These are phyloP conservation scores for Naja naja DNA, from an alignment of 2,113 vertebrate species.

Conservation along the genomic window DNA sequence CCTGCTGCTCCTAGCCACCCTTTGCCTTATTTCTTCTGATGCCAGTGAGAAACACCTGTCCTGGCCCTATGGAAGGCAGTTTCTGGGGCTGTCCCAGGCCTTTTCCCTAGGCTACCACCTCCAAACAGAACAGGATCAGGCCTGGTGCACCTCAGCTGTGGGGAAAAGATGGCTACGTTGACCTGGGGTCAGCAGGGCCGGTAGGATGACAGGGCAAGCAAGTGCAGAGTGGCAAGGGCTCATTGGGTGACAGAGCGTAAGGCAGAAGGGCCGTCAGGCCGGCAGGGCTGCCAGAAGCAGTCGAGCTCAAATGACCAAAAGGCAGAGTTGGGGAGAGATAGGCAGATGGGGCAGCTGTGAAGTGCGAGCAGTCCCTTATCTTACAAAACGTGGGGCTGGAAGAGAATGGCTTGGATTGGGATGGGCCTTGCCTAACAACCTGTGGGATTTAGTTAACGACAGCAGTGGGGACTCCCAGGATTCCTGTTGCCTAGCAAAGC, in stretches of 20 bases:
- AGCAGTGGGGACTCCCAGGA: neutral
- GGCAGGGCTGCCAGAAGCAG: neutral
- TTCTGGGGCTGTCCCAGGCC: neutral
- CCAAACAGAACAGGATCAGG: neutral
- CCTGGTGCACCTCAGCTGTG: neutral
- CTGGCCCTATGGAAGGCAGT: neutral
- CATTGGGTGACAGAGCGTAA: neutral
- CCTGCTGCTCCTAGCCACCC: neutral
- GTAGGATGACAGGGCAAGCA: neutral
- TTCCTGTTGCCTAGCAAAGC: neutral
- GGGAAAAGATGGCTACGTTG: neutral
- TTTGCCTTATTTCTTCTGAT: neutral
- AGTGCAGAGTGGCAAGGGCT: neutral
- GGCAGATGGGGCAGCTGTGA: neutral
- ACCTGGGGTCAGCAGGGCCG: neutral
- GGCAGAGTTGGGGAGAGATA: neutral
- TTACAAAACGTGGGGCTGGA: neutral
- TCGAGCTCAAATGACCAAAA: neutral
- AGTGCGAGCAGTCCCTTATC: neutral
- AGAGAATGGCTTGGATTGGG: neutral
- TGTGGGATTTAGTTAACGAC: neutral
- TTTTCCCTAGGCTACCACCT: neutral
- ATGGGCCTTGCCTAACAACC: neutral
- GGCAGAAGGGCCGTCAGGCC: neutral
- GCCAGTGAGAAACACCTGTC: neutral